A percentile compares a stretch with the other conserved stretches of the same genome.
phyloP scores from a whole-genome alignment of 2,113 vertebrate genomes.

The Synodontis membranacea region DNA sequence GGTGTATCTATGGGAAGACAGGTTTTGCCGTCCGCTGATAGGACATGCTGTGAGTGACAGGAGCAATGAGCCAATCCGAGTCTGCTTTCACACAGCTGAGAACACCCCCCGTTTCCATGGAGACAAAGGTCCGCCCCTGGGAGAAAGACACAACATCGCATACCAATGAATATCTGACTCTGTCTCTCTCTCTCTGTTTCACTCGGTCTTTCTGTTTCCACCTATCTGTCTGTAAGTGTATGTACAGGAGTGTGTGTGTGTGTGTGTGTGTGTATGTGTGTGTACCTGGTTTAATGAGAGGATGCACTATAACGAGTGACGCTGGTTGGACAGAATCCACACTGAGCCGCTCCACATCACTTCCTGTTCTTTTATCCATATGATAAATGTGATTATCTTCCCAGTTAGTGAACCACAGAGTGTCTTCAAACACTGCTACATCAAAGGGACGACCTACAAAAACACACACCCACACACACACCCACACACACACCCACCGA shows the following conservation, averaged over 20 bases:
- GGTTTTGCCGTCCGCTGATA: slow-evolving; percentile 66
- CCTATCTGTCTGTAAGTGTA: neutral
- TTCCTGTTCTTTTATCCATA: slow-evolving; percentile 82
- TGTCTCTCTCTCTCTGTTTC: neutral
- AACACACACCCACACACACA: slow-evolving; percentile 17
- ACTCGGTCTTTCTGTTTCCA: neutral
- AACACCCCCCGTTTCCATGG: slow-evolving; percentile 81
- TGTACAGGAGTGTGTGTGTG: neutral
- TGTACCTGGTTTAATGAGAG: slow-evolving; percentile 89
- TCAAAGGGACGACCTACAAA: slow-evolving; percentile 80
- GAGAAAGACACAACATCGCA: neutral
- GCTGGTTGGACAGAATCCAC: slow-evolving; percentile 83
- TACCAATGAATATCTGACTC: neutral
- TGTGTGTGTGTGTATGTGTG: slow-evolving; percentile 9
- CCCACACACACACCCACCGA: slow-evolving; percentile 27
- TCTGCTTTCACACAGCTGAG: slow-evolving; percentile 80
- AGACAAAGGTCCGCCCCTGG: slow-evolving; percentile 79
- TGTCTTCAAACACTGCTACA: slow-evolving; percentile 84
- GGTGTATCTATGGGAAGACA: slow-evolving; percentile 61
- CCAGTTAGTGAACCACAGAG: slow-evolving; percentile 87
- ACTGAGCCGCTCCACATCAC: slow-evolving; percentile 74
- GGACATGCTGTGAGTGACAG: slow-evolving; percentile 71
- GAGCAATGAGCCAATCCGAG: slow-evolving; percentile 72
- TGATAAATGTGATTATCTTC: slow-evolving; percentile 75
- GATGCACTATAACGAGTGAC: slow-evolving; percentile 85